These are phyloP conservation scores for Andricus curvator DNA, from an alignment of 2,888 invertebrate species.

Conservation along the genomic window DNA sequence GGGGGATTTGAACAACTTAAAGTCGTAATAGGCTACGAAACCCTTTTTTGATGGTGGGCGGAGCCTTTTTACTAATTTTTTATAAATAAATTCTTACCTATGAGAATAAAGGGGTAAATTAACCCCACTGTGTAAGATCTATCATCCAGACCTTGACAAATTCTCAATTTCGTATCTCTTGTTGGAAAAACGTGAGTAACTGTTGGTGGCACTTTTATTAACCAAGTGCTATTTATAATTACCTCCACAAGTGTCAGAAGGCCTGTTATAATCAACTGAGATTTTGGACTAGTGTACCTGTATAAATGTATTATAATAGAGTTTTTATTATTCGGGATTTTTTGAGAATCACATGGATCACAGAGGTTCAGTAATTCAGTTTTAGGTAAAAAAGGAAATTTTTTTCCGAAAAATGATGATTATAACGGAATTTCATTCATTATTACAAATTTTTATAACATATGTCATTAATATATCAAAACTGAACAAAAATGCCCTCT, in stretches of 20 bases:
- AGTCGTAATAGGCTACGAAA: too few species aligned
- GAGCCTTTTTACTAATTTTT: too few species aligned
- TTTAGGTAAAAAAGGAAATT: too few species aligned
- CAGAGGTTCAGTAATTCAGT: too few species aligned
- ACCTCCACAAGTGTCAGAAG: constrained; percentile 79
- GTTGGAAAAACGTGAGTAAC: constrained; percentile 76
- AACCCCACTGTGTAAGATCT: constrained; percentile 79
- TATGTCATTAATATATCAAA: too few species aligned
- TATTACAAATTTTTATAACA: too few species aligned
- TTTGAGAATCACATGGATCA: neutral
- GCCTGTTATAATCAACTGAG: constrained; percentile 80
- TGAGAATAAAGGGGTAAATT: constrained; percentile 80
- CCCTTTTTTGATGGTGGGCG: too few species aligned
- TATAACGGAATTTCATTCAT: too few species aligned
- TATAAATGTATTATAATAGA: constrained; percentile 44
- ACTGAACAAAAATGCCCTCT: too few species aligned
- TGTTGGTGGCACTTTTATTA: constrained; percentile 77
- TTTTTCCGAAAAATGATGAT: too few species aligned
- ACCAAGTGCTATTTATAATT: constrained; percentile 79
- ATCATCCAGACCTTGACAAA: constrained; percentile 78
- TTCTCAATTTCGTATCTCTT: constrained; percentile 69
- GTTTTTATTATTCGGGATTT: neutral
- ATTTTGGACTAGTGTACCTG: constrained; percentile 78
- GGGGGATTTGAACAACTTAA: too few species aligned
- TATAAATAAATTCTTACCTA: constrained; percentile 68